Evolutionary conservation across 2,797 vertebrate genomes (phyloP).

Genomic region (Tapera naevia): DNA sequence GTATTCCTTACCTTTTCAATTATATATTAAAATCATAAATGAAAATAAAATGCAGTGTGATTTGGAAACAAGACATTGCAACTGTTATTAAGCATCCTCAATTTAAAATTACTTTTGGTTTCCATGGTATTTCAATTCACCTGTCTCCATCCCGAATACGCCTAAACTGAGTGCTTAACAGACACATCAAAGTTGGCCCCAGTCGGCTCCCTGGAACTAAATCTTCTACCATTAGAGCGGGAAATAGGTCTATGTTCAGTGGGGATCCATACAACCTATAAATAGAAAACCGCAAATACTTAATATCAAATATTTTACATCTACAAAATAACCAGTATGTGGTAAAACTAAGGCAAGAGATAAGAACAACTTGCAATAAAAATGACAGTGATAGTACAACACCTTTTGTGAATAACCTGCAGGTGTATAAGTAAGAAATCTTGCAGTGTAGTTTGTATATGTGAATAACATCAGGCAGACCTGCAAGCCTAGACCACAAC

Average conservation of each 20-base stretch:
- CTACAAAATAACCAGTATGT: not conserved
- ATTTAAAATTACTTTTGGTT: not conserved
- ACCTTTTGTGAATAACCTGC: not conserved
- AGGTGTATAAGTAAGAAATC: not conserved
- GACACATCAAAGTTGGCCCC: slow-evolving; percentile 94
- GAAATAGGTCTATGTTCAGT: slow-evolving; percentile 93
- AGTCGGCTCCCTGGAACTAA: slow-evolving; percentile 92
- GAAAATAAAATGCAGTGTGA: not conserved
- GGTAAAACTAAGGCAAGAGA: not conserved
- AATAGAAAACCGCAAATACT: not conserved
- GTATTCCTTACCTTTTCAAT: not conserved
- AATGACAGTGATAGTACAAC: not conserved
- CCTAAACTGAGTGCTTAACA: slow-evolving; percentile 90
- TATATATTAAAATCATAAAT: not conserved
- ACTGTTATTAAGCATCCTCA: not conserved
- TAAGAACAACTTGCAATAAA: not conserved
- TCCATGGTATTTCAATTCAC: slow-evolving; percentile 67
- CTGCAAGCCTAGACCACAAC: not conserved
- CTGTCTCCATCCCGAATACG: slow-evolving; percentile 93
- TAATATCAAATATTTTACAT: not conserved
- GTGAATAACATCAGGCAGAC: not conserved
- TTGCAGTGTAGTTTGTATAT: not conserved
- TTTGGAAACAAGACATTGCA: not conserved
- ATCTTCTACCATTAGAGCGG: slow-evolving; percentile 96
- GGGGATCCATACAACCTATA: slow-evolving; percentile 91